Base-by-base conservation (phyloP, 2,113 vertebrate genomes). In the Leptodactylus fuscus region DNA sequence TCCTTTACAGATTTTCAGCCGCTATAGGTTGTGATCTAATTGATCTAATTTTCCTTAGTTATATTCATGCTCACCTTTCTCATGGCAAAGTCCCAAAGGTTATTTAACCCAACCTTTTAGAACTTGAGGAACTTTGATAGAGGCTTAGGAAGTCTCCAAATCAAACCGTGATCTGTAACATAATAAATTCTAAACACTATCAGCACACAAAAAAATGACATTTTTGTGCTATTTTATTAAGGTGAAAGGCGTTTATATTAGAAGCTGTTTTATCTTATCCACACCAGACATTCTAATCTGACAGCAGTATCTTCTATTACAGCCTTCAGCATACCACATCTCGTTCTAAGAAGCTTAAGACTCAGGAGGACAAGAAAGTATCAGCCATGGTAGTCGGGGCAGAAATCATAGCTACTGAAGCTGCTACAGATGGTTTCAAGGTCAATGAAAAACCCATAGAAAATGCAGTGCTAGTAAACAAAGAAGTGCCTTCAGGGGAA, bases 271-370 rank as follows among this genome's bases (percentile, higher is more conserved):
- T 92, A 91, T 92, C 89, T 90, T 92, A 87, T 91, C 77, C 81
- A 55, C 79, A 88, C 86, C 87, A 90, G 87, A 81, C 87, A 24
- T 93, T 92, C 86, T 87, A 41, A 53, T 88, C 87, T 94, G 89
- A 95, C 90, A 88, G 87, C 82, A 83, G 0, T 90, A 91, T 93
- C 86, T 94, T 74, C 91, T 89, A 0, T 91, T 91, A 88, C 89
- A 96, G 95, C 91, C 91, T 92, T 82, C 93, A 91, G 84, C 93
- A 93, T 32, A 90, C 89, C 78, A 94, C 93, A 87, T 95, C 96
- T 91, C 93, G 91, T 90, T 96, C 96, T 91, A 99, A 97, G 92
- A 96, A 94, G 85, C 93, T 96, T 90, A 95, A 96, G 92, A 93
- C 95, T 88, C 92, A 92, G 83, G 91, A 91, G 77, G 87, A 93